Percentiles rank a stretch among this genome's conserved stretches.
Conservation (phyloP, 2,797 vertebrate genomes). For the Protosalanx chinensis region DNA sequence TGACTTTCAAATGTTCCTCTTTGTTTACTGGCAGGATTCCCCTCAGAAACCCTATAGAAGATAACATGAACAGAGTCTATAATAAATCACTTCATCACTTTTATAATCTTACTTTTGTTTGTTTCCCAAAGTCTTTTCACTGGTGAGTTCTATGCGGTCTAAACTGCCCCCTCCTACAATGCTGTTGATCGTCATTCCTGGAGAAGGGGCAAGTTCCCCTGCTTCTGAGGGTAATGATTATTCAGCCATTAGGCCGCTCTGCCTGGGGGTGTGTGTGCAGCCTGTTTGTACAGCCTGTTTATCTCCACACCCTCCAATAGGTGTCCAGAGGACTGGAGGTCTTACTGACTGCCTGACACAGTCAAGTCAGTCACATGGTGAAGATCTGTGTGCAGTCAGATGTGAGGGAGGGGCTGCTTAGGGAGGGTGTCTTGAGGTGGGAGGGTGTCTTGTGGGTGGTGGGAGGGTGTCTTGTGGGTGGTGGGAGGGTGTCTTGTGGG, state of each 20-base stretch:
- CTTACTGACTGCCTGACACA: slow-evolving; percentile 39
- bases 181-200: slow-evolving; percentile 28
- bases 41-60: background rate
- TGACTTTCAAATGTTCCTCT: too few species aligned
- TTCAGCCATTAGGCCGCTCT: slow-evolving; percentile 62
- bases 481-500: background rate
- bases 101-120: slow-evolving; percentile 22
- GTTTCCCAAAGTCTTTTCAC: slow-evolving; percentile 23
- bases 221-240: slow-evolving; percentile 64
- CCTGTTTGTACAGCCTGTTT: slow-evolving; percentile 41
- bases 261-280: slow-evolving; percentile 30
- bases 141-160: slow-evolving; percentile 26
- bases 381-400: slow-evolving; percentile 36
- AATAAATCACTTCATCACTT: slow-evolving; percentile 12
- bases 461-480: too few species aligned
- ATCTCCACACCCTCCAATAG: slow-evolving; percentile 45
- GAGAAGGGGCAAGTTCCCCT: slow-evolving; percentile 44
- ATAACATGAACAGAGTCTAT: background rate
- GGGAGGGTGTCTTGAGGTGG: background rate
- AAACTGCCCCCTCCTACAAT: slow-evolving; percentile 34
- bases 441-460: background rate
- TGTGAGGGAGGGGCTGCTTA: slow-evolving; percentile 29
- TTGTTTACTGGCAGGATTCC: slow-evolving; percentile 48
- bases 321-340: slow-evolving; percentile 48
- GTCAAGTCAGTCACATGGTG: slow-evolving; percentile 22